Conservation (phyloP, 2,888 invertebrate genomes). For the Parnassius mnemosyne region DNA sequence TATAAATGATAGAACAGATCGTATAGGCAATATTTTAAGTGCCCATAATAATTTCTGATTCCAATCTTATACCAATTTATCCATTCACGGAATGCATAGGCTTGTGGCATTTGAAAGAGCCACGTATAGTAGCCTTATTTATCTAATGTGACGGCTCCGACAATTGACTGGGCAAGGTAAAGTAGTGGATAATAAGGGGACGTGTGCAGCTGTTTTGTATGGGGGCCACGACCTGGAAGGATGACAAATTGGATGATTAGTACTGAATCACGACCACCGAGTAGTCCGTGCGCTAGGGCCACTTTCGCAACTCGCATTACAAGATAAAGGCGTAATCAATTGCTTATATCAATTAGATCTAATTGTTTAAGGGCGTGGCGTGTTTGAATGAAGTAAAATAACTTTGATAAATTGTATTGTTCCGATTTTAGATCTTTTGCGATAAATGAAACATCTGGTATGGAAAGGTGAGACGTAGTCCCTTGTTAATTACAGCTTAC, state of each 20-base stretch:
- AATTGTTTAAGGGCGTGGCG: background rate
- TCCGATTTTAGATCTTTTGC: no score
- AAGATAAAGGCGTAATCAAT: constrained; percentile 7
- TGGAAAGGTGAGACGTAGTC: no score
- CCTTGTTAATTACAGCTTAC: no score
- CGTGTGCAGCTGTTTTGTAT: constrained; percentile 40
- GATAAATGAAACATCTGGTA: no score
- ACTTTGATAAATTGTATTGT: no score
- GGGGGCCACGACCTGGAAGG: constrained; percentile 36
- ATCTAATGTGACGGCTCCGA: constrained; percentile 60
- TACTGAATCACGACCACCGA: constrained; percentile 48
- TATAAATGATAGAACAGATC: no score
- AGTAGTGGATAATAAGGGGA: constrained; percentile 32
- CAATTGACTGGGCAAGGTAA: constrained; percentile 41
- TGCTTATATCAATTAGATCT: background rate
- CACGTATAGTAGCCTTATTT: constrained; percentile 55
- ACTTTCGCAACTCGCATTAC: constrained; percentile 29
- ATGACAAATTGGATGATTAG: constrained; percentile 67
- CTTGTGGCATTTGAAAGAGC: constrained; percentile 46
- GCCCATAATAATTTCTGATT: constrained; percentile 4
- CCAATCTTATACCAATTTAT: constrained; percentile 20
- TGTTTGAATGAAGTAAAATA: no score
- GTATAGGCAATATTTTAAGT: background rate
- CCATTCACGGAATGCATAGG: constrained; percentile 56
- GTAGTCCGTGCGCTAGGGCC: constrained; percentile 29